Percentiles rank a stretch among this genome's conserved stretches.
phyloP scores from a whole-genome alignment of 1,140 invertebrate genomes.

The Oncopodura yosiiana region DNA sequence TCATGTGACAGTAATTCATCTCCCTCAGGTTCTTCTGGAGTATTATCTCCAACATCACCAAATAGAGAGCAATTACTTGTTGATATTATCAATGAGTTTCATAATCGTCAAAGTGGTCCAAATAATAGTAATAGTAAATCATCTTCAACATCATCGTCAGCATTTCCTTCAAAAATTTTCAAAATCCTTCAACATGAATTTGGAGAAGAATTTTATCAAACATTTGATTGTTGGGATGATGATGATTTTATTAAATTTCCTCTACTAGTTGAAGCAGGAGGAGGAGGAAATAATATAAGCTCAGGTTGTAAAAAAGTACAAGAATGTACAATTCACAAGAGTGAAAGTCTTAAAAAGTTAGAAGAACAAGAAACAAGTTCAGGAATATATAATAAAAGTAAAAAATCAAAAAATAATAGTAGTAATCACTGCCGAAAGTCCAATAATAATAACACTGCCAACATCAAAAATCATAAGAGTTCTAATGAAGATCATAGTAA shows the following conservation, averaged over 20 bases:
- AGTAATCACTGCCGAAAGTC: constrained; percentile 10
- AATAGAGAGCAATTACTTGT: constrained; percentile 31
- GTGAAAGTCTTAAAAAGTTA: constrained; percentile 22
- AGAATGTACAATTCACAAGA: constrained; percentile 29
- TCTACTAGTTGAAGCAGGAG: neutral
- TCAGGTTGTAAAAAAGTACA: constrained; percentile 1
- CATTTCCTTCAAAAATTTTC: constrained; percentile 35
- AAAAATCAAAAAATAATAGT: constrained; percentile 4
- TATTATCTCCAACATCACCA: constrained; percentile 32
- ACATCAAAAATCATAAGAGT: neutral
- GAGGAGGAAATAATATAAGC: neutral
- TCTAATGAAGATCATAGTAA: neutral
- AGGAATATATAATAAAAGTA: constrained; percentile 10
- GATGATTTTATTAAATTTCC: constrained; percentile 6
- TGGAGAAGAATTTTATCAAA: constrained; percentile 34
- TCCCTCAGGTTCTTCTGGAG: constrained; percentile 30
- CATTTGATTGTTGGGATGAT: constrained; percentile 28
- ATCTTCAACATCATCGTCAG: constrained; percentile 3
- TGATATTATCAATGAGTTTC: constrained; percentile 33
- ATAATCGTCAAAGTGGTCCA: constrained; percentile 17
- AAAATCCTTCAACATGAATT: constrained; percentile 33
- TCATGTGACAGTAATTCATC: constrained; percentile 30
- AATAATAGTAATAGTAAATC: neutral
- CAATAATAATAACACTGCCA: constrained; percentile 16
- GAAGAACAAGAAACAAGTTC: constrained; percentile 13